Base-by-base conservation (phyloP, 2,888 invertebrate genomes). In the Camponotus fellah region DNA sequence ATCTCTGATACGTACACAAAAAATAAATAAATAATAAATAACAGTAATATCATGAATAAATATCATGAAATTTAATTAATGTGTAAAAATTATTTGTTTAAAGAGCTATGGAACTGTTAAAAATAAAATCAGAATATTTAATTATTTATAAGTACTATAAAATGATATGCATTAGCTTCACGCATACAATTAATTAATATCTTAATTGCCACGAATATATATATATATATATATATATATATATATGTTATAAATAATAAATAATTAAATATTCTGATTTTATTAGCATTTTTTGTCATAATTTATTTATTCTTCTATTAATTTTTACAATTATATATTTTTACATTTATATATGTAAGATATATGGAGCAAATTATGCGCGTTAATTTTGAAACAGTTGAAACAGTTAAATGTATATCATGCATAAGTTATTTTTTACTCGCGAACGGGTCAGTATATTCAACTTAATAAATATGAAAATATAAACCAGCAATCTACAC, bases 21-120 rank as follows among this genome's bases (percentile, higher is more conserved):
- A 79, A 82, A 82, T 79, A 82, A 82, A 80, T 84, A 58, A 85
- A 86, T 86, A 83, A 74, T 56, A 72, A 69, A 53, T 56, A 79
- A 66, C 66, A 79, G 69, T 26, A 26, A 26, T 26, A 26, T 26
- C 26, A 26, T 26, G 26, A 26, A 26, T 26, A 26, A 26, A 26
- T 26, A 80, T 79, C 69, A 76, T 82, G 46, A 82, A 32, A 66
- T 71, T 79, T 84, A 46, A 46, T 46, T 46, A 46, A 12, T 14
- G 14, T 46, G 14, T 46, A 12, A 26, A 2, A 26, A 26, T 26
- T 26, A 26, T 26, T 26, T 26, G 26, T 26, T 26, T 26, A 26
- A 26, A 26, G 26, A 26, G 2, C 26, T 26, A 26, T 26, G 2
- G 26, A 26, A 26, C 26, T 26, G 26, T 26, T 26, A 26, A 26